Base-by-base conservation (phyloP, 2,113 vertebrate genomes). In the Prochilodus magdalenae region DNA sequence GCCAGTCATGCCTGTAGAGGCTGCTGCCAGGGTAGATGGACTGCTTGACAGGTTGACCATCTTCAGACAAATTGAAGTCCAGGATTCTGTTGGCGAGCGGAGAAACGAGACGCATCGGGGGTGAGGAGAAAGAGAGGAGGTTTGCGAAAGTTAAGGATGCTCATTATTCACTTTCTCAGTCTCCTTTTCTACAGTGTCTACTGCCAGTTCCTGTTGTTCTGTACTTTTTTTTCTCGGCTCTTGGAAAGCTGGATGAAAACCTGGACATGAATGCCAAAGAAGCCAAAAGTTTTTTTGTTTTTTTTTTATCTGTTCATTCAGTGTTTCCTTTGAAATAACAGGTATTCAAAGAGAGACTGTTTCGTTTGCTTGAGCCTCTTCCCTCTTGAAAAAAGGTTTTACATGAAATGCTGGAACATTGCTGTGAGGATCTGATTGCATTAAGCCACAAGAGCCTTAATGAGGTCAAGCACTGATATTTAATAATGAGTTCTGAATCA, bases 11-110 rank as follows among this genome's bases (percentile, higher is more conserved):
- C 79, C 11, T 24, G 72, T 81, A 85, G 73, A 79, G 57, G 80
- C 55, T 12, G 10, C 26, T 55, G 47, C 27, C 55, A 40, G 69
- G 60, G 60, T 65, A 76, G 73, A 80, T 76, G 70, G 65, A 47
- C 63, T 62, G 65, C 69, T 75, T 79, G 84, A 75, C 80, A 75
- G 70, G 16, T 29, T 82, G 75, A 83, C 55, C 69, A 33, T 70
- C 11, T n/a, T 36, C 29, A 82, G 57, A 85, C 55, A 60, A 80
- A 80, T 70, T 77, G 53, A 57, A 60, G 62, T 60, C 44, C 81
- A 60, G 59, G 1, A 63, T 69, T 72, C 15, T 30, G 33, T 36
- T 59, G 47, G 69, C 29, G 20, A 53, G 40, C 20, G 36, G 22
- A 6, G 62, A 22, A 67, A 20, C 30, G 6, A 13, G 20, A 55